Percentiles rank a stretch among this genome's conserved stretches.
These are phyloP conservation scores for Campylomormyrus tamandua DNA, from an alignment of 2,113 vertebrate species.

Conservation along the genomic window DNA sequence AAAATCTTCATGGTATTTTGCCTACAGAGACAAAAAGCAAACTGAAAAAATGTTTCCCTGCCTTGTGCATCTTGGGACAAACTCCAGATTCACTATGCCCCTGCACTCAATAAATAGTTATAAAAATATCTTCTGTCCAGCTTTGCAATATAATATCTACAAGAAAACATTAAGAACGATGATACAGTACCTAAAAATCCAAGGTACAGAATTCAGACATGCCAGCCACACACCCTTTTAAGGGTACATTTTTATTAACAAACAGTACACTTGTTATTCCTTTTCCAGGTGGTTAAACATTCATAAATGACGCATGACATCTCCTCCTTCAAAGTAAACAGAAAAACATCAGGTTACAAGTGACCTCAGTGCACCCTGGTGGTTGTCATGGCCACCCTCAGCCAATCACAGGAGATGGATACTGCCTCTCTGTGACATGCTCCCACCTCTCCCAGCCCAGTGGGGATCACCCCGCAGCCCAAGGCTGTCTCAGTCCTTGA, in stretches of 20 bases:
- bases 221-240: background rate
- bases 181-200: background rate
- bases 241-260: background rate
- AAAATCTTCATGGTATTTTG: constrained; percentile 83
- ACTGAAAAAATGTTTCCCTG: background rate
- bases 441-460: background rate
- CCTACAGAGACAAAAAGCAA: constrained; percentile 46
- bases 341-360: background rate
- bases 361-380: background rate
- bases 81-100: background rate
- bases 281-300: background rate
- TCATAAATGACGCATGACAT: background rate
- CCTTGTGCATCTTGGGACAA: background rate
- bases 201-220: background rate
- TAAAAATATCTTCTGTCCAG: background rate
- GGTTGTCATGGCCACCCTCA: background rate
- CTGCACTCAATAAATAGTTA: background rate
- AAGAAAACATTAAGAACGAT: background rate
- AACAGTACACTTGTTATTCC: background rate
- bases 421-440: background rate
- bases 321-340: background rate
- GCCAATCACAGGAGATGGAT: background rate
- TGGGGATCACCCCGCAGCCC: background rate
- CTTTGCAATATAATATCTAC: background rate
- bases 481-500: background rate